These are phyloP conservation scores for Ostrea denselamellosa DNA, from an alignment of 1,140 invertebrate species.

Conservation along the genomic window DNA sequence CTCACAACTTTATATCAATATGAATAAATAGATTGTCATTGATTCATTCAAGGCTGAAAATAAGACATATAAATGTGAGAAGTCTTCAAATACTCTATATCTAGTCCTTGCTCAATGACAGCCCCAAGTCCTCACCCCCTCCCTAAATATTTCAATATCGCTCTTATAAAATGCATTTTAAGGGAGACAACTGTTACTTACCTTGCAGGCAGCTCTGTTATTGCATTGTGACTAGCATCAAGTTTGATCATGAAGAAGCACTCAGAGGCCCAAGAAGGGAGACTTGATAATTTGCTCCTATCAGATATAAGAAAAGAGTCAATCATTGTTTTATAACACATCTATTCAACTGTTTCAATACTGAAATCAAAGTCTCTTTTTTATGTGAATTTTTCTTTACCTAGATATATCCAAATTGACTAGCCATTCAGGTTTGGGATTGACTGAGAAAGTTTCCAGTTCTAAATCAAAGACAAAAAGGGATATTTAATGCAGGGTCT, in stretches of 20 bases:
- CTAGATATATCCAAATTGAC: conserved; percentile 73
- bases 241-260: conserved; percentile 77
- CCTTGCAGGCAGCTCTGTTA: conserved; percentile 74
- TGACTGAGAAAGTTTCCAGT: conserved; percentile 71
- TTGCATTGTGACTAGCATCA: conserved; percentile 72
- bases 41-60: too few relatives aligned
- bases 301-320: conserved; percentile 31
- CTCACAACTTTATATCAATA: too few relatives aligned
- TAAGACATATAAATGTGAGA: too few relatives aligned
- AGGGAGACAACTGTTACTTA: conserved; percentile 53
- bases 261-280: conserved; percentile 75
- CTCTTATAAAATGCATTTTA: not conserved
- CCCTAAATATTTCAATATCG: not conserved
- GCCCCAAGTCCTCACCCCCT: too few relatives aligned
- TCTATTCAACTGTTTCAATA: not conserved
- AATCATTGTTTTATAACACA: not conserved
- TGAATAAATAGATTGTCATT: too few relatives aligned
- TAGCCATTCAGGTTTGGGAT: conserved; percentile 78
- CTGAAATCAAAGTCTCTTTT: not conserved
- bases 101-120: too few relatives aligned
- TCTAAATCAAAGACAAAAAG: conserved; percentile 63
- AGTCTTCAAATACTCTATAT: too few relatives aligned
- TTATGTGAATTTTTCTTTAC: conserved; percentile 63
- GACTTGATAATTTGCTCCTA: conserved; percentile 72
- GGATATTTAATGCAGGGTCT: not conserved